These are phyloP conservation scores for Aegithalos caudatus DNA, from an alignment of 2,113 vertebrate genomes.

Conservation along the genomic window DNA sequence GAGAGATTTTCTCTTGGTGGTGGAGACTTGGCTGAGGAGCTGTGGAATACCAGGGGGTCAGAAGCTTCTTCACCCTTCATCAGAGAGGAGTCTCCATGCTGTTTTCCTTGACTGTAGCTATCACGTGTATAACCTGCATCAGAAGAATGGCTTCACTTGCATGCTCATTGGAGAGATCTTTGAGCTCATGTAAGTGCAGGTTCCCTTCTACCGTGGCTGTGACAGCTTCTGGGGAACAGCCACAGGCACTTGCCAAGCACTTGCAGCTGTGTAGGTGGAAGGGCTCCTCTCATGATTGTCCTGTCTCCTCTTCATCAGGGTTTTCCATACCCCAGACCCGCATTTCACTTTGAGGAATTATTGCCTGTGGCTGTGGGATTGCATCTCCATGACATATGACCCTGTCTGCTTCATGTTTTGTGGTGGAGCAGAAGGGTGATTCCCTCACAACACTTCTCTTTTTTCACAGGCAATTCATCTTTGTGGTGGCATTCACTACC, in stretches of 20 bases:
- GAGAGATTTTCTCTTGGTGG: not conserved
- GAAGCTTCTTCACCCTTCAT: not conserved
- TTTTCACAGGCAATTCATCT: constrained; percentile 89
- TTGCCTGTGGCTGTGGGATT: not conserved
- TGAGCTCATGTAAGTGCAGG: constrained; percentile 89
- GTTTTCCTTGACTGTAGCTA: constrained; percentile 61
- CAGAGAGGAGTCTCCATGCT: not conserved
- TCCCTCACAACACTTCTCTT: not conserved
- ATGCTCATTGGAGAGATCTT: constrained; percentile 97
- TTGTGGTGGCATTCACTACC: constrained; percentile 96
- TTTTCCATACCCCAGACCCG: not conserved
- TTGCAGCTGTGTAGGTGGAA: not conserved
- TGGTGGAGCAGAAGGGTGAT: not conserved
- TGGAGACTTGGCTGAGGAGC: not conserved
- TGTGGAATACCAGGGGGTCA: not conserved
- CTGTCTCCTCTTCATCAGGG: not conserved
- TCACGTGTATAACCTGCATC: constrained; percentile 95
- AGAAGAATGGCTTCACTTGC: constrained; percentile 98
- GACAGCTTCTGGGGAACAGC: not conserved
- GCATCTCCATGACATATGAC: fast-evolving
- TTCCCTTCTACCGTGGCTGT: not conserved
- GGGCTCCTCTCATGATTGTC: not conserved
- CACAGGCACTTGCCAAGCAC: not conserved
- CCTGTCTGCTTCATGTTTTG: not conserved
- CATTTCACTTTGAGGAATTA: not conserved